phyloP scores from a whole-genome alignment of 2,888 invertebrate species.

The Campopleginae sp. region DNA sequence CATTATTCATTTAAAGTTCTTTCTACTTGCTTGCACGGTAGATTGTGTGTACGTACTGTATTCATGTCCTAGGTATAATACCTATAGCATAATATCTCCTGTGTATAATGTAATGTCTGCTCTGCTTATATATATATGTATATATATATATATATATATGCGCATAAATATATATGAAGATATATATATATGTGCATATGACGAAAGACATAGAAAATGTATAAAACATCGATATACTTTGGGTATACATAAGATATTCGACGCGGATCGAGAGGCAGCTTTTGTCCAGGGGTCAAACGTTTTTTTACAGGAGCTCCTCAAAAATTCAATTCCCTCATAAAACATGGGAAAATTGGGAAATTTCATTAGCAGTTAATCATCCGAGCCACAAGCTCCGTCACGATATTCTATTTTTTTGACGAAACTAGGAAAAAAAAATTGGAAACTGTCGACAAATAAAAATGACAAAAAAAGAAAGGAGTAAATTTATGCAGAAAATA shows the following conservation, averaged over 20 bases:
- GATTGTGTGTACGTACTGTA: slow-evolving; percentile 77
- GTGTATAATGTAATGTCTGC: slow-evolving; percentile 37
- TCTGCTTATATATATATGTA: slow-evolving; percentile 40
- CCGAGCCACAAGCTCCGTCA: neutral
- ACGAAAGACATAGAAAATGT: neutral
- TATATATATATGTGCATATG: neutral
- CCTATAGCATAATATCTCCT: slow-evolving; percentile 31
- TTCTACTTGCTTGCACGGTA: slow-evolving; percentile 81
- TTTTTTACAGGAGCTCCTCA: slow-evolving; percentile 2
- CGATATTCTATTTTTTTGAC: neutral
- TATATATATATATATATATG: slow-evolving; percentile 19
- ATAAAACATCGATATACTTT: neutral
- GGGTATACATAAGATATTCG: slow-evolving; percentile 8
- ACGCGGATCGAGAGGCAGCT: slow-evolving; percentile 16
- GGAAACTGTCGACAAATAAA: neutral
- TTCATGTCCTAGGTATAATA: slow-evolving; percentile 56
- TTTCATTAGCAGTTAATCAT: neutral
- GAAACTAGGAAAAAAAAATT: neutral
- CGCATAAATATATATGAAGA: slow-evolving; percentile 23
- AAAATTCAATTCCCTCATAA: neutral
- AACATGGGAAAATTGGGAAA: neutral
- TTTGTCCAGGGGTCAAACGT: slow-evolving; percentile 9
- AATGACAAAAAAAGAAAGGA: neutral
- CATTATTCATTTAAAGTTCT: slow-evolving; percentile 84
- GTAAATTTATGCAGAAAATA: neutral